These are phyloP conservation scores for Pinctada fucata DNA, from an alignment of 2,888 invertebrate species.

Conservation along the genomic window DNA sequence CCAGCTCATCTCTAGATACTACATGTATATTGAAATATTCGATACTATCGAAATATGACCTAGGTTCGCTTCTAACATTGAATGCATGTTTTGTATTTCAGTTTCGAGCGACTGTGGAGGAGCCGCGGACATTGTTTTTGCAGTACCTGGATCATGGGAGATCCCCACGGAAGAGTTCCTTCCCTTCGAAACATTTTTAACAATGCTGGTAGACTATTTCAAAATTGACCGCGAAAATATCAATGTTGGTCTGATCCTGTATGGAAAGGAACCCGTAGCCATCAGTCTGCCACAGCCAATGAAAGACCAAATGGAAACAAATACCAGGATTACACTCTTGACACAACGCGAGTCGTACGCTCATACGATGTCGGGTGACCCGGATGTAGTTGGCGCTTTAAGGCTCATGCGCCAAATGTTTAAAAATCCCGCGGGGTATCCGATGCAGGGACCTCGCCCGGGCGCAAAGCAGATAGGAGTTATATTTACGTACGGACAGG, in stretches of 20 bases:
- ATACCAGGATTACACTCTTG: constrained; percentile 56
- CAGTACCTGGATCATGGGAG: constrained; percentile 49
- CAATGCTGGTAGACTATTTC: constrained; percentile 54
- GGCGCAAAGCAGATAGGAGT: constrained; percentile 52
- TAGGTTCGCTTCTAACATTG: no score
- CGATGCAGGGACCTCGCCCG: constrained; percentile 38
- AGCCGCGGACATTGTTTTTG: constrained; percentile 52
- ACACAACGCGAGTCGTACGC: constrained; percentile 47
- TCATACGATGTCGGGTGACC: constrained; percentile 44
- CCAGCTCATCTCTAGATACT: no score
- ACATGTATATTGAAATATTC: no score
- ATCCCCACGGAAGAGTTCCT: constrained; percentile 59
- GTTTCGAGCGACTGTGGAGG: constrained; percentile 52
- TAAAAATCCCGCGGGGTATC: constrained; percentile 50
- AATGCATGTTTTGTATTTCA: constrained; percentile 17
- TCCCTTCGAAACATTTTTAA: constrained; percentile 57
- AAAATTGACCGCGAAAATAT: constrained; percentile 44
- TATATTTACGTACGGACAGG: constrained; percentile 53
- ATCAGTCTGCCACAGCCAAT: constrained; percentile 51
- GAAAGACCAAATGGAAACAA: constrained; percentile 48
- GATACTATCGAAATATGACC: no score
- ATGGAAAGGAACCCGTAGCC: constrained; percentile 48
- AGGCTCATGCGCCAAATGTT: constrained; percentile 57
- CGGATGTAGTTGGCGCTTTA: constrained; percentile 50
- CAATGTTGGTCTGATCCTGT: constrained; percentile 54